Evolutionary conservation across 2,888 invertebrate genomes (phyloP), one percentile per base, ranked within the genome.

Genomic region (Orthosia incerta): DNA sequence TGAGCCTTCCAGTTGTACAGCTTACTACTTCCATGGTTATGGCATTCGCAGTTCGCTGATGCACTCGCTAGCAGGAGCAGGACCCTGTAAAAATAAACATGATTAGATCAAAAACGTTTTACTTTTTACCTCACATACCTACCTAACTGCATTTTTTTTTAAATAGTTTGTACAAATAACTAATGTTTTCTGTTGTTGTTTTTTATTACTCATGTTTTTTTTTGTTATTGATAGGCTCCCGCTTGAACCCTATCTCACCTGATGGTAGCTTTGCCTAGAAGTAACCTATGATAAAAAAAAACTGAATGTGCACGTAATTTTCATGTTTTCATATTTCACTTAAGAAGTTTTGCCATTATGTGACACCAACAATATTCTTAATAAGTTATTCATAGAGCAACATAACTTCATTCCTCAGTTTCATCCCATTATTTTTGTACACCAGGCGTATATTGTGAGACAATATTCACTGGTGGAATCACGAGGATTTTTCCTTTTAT

Each of bases 401-500:
- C 45, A 55, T 23, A 23, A 75, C 62, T 53, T 23, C 48, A 31
- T 69, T 69, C 31, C 51, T 56, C 60, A 45, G 51, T 69, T 69
- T 56, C 39, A 56, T 57, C 31, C 53, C n/a, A 60, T 3, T 2
- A 53, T 83, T 18, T 79, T 74, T 56, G 53, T 74, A 64, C 23
- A 64, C 13, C 65, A 65, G 31, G 31, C 50, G 51, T 57, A 78
- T 4, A 51, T 65, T 57, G 60, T 23, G 62, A 46, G 65, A 72
- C 45, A 64, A 74, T 65, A 74, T 79, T 68, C 16, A 60, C 65
- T 51, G 68, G 50, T 64, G 20, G 71, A 83, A 75, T 60, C 70
- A 69, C 71, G 61, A 81, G 31, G 68, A 68, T 71, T 82, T 83
- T 73, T 77, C 72, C 64, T 74, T 69, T 83, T 80, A 88, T 87